phyloP scores from a whole-genome alignment of 2,797 vertebrate genomes.

The Numenius phaeopus region DNA sequence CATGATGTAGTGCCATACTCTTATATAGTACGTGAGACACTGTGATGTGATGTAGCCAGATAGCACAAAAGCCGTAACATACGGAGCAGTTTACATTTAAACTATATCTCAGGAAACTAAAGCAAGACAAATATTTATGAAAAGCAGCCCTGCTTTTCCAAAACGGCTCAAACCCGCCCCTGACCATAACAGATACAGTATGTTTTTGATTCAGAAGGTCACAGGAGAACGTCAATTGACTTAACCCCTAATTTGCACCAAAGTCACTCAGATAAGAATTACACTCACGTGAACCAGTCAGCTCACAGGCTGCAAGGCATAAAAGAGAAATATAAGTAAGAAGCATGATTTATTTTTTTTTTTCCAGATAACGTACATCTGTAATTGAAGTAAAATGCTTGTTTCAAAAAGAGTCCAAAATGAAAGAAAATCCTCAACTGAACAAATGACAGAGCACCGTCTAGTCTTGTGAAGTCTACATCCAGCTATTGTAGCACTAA shows the following conservation, averaged over 20 bases:
- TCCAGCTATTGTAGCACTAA: not conserved
- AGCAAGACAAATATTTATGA: constrained; percentile 71
- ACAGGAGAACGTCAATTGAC: not conserved
- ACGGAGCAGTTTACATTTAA: constrained; percentile 54
- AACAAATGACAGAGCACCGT: not conserved
- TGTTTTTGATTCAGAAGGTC: constrained; percentile 37
- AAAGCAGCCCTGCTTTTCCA: constrained; percentile 40
- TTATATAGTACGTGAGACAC: constrained; percentile 46
- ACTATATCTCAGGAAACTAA: constrained; percentile 68
- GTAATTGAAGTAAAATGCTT: not conserved
- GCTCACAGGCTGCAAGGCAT: not conserved
- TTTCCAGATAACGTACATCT: not conserved
- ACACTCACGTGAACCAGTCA: not conserved
- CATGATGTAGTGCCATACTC: constrained; percentile 13
- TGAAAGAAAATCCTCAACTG: not conserved
- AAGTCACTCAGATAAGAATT: not conserved
- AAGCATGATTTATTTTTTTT: not conserved
- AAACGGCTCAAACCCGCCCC: not conserved
- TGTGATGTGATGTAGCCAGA: constrained; percentile 23
- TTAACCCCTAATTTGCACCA: constrained; percentile 54
- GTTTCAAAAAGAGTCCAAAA: not conserved
- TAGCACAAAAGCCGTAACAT: not conserved
- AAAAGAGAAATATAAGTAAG: not conserved
- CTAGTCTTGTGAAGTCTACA: not conserved
- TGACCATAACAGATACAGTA: constrained; percentile 38